Conservation (phyloP, 2,113 vertebrate genomes). For the Canis aureus region DNA sequence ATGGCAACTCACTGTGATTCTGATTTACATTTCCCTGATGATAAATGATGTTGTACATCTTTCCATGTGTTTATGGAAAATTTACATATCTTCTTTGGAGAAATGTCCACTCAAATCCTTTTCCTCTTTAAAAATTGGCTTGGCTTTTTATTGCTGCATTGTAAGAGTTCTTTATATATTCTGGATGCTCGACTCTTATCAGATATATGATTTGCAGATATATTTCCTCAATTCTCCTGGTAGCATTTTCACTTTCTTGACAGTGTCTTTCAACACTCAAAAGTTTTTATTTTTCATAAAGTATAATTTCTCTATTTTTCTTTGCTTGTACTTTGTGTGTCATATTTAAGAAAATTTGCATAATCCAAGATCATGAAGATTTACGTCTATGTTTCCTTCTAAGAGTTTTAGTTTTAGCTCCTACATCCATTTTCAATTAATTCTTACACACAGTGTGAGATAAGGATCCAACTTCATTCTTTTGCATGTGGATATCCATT, state of each 20-base stretch:
- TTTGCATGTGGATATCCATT: neutral
- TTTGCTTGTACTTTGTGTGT: neutral
- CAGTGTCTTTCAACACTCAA: neutral
- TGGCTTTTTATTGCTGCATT: neutral
- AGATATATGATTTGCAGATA: neutral
- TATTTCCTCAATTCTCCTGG: neutral
- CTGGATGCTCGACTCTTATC: neutral
- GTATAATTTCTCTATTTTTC: neutral
- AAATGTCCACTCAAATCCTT: neutral
- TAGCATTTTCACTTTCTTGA: neutral
- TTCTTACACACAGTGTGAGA: neutral
- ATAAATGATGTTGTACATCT: neutral
- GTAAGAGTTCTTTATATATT: neutral
- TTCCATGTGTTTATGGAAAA: neutral
- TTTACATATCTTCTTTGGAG: neutral
- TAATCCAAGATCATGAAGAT: neutral
- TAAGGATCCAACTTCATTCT: neutral
- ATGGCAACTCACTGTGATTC: neutral
- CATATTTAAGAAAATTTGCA: neutral
- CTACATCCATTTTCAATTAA: neutral
- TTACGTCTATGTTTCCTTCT: neutral
- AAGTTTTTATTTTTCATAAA: neutral
- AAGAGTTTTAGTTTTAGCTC: neutral
- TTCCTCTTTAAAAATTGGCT: neutral
- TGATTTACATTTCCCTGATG: neutral